Base-by-base conservation (phyloP, 2,888 invertebrate species). In the Zygothrica quintamaculata region DNA sequence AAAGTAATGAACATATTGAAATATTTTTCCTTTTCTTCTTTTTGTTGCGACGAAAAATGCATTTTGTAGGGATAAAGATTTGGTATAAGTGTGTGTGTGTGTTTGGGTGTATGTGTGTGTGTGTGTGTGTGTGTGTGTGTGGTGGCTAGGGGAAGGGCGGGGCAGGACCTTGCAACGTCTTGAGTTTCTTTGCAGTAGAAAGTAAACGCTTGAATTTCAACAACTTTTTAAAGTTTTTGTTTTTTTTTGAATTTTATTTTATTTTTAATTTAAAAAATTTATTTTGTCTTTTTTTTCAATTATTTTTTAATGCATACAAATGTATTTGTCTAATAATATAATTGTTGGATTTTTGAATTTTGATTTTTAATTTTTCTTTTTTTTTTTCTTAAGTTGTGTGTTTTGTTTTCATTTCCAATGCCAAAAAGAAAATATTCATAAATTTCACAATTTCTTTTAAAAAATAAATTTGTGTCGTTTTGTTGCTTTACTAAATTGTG, bases 1-100 rank as follows among this genome's bases (percentile, higher is more conserved):
- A 79, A 87, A 85, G 88, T 77, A 74, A 87, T 88, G 84, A 87
- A 78, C 71, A 67, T 78, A 52, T 84, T 81, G 86, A 85, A 74
- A 87, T 85, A 80, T 81, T 74, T 50, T 65, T 52, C 39, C 55
- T 34, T 25, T 64, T 64, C 31, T 46, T 37, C 46, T 50, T 29
- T 31, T 52, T 58, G 50, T 73, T 36, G 60, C 51, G 70, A 65
- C 73, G 65, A 74, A 70, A 22, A 69, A 69, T 69, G 69, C 42
- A 57, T 67, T 61, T 74, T 53, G 42, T 48, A 48, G 16, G 22
- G 3, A 29, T 37, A 40, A 44, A 8, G 16, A 36, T 33, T 58
- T 57, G n/a, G 36, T 66, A 26, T 55, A 9, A 15, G 44, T 5
- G 31, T 59, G 48, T 65, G 22, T 34, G 39, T n/a, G n/a, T n/a